Evolutionary conservation across 1,140 invertebrate genomes (phyloP).

Genomic region (Drosophila quadrilineata): DNA sequence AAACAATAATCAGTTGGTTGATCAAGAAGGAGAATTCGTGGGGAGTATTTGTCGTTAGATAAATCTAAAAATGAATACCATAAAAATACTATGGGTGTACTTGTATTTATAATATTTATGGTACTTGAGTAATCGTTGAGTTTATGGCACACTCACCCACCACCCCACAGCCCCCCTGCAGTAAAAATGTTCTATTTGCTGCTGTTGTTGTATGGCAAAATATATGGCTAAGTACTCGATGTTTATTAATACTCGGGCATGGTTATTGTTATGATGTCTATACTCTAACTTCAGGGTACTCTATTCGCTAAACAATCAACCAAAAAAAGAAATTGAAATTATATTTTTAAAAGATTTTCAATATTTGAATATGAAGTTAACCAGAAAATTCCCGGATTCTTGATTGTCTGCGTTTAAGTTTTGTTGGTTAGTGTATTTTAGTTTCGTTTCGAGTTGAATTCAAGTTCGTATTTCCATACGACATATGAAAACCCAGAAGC

Average conservation of each 20-base stretch:
- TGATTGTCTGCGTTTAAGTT: too few relatives aligned
- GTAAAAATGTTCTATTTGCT: slow-evolving; percentile 46
- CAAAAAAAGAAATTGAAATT: too few relatives aligned
- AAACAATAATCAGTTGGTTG: too few relatives aligned
- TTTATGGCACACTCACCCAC: too few relatives aligned
- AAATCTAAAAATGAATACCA: slow-evolving; percentile 44
- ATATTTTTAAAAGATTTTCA: too few relatives aligned
- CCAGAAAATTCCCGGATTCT: too few relatives aligned
- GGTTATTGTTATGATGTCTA: slow-evolving; percentile 25
- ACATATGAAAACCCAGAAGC: slow-evolving; percentile 19
- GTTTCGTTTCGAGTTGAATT: background rate
- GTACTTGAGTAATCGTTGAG: slow-evolving; percentile 60
- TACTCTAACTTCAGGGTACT: background rate
- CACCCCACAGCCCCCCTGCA: too few relatives aligned
- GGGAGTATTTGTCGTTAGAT: slow-evolving; percentile 23
- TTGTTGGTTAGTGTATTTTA: background rate
- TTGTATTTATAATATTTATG: slow-evolving; percentile 59
- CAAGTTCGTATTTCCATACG: slow-evolving; percentile 4
- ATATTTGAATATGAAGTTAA: too few relatives aligned
- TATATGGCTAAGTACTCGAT: slow-evolving; percentile 43
- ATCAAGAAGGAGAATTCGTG: too few relatives aligned
- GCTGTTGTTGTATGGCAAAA: slow-evolving; percentile 25
- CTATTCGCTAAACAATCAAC: too few relatives aligned
- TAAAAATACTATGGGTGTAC: too few relatives aligned
- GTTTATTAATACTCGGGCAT: slow-evolving; percentile 53